Conservation (phyloP, 2,113 vertebrate genomes). For the Hippocampus mohnikei region DNA sequence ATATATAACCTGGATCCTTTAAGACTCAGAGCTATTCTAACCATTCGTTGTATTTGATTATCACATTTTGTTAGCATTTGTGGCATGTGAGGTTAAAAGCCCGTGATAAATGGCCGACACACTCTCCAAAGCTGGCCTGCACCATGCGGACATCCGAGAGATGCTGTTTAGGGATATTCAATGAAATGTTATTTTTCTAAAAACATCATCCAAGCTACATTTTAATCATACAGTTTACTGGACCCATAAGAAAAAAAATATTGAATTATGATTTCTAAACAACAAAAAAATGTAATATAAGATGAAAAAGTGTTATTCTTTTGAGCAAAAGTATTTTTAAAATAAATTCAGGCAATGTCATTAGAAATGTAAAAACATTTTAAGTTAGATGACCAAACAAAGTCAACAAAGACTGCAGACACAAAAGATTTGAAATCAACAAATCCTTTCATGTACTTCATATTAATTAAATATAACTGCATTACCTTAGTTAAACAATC, state of each 20-base stretch:
- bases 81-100: not conserved
- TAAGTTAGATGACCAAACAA: too few relatives aligned
- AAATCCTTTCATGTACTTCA: not conserved
- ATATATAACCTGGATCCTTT: conserved; percentile 70
- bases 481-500: not conserved
- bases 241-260: not conserved
- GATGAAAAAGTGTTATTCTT: too few relatives aligned
- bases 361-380: too few relatives aligned
- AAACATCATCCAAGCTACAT: not conserved
- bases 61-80: conserved; percentile 19
- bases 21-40: conserved; percentile 46
- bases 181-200: not conserved
- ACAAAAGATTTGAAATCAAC: too few relatives aligned
- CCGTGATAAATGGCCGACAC: not conserved
- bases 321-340: too few relatives aligned
- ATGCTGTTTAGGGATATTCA: not conserved
- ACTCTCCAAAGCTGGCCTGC: not conserved
- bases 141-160: conserved; percentile 13
- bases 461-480: not conserved
- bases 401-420: too few relatives aligned
- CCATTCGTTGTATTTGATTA: conserved; percentile 31
- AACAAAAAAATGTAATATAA: not conserved
- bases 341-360: too few relatives aligned
- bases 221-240: not conserved
- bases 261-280: not conserved